Conservation (phyloP, 2,888 invertebrate genomes). For the Lasius fuliginosus region DNA sequence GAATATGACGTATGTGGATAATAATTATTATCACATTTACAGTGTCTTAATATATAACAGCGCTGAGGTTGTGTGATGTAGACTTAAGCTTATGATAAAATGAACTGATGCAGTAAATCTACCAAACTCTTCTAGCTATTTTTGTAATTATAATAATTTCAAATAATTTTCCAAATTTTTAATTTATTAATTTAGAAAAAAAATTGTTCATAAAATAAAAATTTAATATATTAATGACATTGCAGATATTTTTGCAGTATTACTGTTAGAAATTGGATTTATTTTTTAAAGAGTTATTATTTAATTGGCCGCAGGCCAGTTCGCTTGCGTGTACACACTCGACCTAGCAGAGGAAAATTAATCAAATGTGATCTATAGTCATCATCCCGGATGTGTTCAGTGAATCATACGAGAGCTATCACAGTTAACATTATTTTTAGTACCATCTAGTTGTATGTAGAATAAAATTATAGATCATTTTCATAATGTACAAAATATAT, state of each 20-base stretch:
- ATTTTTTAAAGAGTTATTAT: constrained; percentile 20
- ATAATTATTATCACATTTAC: constrained; percentile 28
- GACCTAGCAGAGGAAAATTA: constrained; percentile 22
- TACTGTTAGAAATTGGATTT: not conserved
- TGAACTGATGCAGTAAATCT: not conserved
- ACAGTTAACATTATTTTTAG: constrained; percentile 28
- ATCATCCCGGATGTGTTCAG: constrained; percentile 44
- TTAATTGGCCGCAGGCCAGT: constrained; percentile 24
- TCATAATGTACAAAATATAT: not conserved
- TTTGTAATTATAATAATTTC: not conserved
- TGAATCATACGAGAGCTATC: constrained; percentile 37
- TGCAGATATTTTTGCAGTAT: not conserved
- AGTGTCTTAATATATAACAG: not conserved
- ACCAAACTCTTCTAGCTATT: not conserved
- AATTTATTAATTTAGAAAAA: not conserved
- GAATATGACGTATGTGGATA: not conserved
- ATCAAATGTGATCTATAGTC: constrained; percentile 44
- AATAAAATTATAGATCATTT: not conserved
- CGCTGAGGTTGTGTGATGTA: not conserved
- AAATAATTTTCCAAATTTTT: not conserved
- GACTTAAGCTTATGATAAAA: not conserved
- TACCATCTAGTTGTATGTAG: not conserved
- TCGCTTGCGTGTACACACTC: constrained; percentile 22
- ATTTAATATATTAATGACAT: not conserved
- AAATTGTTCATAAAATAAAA: not conserved